Conservation (phyloP, 1,140 invertebrate species). For the Diorhabda carinulata region DNA sequence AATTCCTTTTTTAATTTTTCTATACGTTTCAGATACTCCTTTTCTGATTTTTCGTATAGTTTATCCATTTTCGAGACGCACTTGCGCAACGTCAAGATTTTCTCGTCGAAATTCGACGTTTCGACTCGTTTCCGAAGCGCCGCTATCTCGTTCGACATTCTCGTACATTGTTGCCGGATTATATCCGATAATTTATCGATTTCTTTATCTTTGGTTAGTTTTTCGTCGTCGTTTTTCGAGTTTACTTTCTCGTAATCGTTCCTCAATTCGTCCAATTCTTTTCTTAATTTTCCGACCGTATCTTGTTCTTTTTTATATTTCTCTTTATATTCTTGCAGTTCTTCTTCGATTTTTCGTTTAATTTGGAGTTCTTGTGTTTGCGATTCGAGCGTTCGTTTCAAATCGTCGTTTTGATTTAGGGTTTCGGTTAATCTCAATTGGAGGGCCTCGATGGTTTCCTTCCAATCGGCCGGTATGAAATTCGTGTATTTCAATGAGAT, state of each 20-base stretch:
- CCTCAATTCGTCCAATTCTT: conserved; percentile 16
- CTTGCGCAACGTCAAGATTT: conserved; percentile 27
- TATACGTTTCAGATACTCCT: conserved; percentile 31
- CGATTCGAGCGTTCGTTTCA: conserved; percentile 23
- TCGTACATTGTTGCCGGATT: conserved; percentile 28
- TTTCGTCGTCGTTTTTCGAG: conserved; percentile 9
- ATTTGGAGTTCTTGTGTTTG: conserved; percentile 9
- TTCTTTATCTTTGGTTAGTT: conserved; percentile 27
- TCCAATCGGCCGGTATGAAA: conserved; percentile 30
- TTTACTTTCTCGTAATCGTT: conserved; percentile 15
- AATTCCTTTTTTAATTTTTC: conserved; percentile 30
- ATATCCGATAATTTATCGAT: conserved; percentile 27
- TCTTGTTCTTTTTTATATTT: conserved; percentile 19
- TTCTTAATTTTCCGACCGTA: conserved; percentile 5
- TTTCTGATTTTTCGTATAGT: conserved; percentile 30
- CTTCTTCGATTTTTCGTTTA: not conserved
- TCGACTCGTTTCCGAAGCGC: conserved; percentile 25
- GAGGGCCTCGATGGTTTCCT: conserved; percentile 29
- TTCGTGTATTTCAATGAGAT: conserved; percentile 22
- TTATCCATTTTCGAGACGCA: conserved; percentile 36
- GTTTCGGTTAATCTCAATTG: conserved; percentile 32
- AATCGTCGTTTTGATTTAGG: conserved; percentile 30
- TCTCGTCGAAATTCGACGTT: conserved; percentile 19
- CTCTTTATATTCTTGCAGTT: conserved; percentile 12
- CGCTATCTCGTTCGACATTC: conserved; percentile 30